Evolutionary conservation across 2,797 vertebrate species (phyloP).

Genomic region (Heteromormyrus szaboi): DNA sequence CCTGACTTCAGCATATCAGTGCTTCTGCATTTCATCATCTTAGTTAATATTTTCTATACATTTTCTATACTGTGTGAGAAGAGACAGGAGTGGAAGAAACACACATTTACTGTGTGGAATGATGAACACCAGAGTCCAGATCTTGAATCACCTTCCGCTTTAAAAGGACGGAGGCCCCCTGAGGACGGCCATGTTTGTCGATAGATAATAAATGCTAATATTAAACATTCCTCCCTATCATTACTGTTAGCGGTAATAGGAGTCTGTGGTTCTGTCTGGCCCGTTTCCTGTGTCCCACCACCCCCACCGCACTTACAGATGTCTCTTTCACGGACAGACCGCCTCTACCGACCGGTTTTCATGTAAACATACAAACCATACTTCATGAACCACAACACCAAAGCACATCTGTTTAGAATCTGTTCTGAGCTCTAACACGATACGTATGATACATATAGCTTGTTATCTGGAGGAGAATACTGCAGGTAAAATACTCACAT

Average conservation of each 20-base stretch:
- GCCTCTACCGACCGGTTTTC: background rate
- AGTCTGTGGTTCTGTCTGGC: background rate
- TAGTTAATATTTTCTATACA: background rate
- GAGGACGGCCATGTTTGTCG: background rate
- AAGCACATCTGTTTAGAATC: background rate
- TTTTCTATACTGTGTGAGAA: background rate
- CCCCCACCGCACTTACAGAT: background rate
- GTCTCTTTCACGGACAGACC: background rate
- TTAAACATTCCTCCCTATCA: background rate
- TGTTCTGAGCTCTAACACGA: background rate
- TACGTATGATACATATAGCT: background rate
- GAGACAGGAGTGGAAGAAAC: background rate
- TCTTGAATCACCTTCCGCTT: background rate
- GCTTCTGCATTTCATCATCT: background rate
- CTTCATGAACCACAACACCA: background rate
- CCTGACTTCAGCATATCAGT: background rate
- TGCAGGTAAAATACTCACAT: background rate
- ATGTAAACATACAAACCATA: background rate
- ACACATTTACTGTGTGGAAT: background rate
- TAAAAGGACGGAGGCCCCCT: background rate
- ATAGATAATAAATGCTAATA: constrained; percentile 1
- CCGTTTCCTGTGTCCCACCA: background rate
- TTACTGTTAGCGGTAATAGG: background rate
- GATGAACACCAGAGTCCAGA: background rate
- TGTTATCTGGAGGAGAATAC: background rate